A percentile compares a stretch with the other conserved stretches of the same genome.
phyloP scores from a whole-genome alignment of 1,140 invertebrate species.

The Magallana angulata region DNA sequence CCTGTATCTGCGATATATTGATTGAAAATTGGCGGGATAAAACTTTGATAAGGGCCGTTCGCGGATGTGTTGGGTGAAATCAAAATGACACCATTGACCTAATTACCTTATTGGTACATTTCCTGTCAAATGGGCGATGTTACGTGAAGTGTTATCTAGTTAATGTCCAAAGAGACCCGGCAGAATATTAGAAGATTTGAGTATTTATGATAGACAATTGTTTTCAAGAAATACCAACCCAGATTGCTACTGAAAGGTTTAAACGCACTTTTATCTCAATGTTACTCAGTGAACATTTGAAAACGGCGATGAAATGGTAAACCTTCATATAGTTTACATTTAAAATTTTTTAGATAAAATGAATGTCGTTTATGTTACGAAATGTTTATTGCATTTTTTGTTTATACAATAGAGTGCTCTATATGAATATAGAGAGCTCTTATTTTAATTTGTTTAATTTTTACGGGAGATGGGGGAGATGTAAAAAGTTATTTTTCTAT shows the following conservation, averaged over 20 bases:
- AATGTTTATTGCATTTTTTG: no score
- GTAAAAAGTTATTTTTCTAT: no score
- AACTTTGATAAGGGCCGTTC: neutral
- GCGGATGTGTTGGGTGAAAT: neutral
- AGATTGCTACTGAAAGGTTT: neutral
- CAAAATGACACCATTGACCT: neutral
- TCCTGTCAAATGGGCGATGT: neutral
- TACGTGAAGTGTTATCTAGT: slow-evolving; percentile 10
- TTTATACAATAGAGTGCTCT: no score
- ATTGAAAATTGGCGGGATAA: neutral
- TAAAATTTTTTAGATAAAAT: no score
- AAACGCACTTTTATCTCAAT: no score
- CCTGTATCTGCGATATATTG: slow-evolving; percentile 14
- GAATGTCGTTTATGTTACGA: no score
- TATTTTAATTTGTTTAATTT: no score
- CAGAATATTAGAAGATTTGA: neutral
- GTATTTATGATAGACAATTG: neutral
- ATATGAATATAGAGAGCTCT: no score
- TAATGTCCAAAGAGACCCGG: neutral
- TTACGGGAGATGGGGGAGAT: no score
- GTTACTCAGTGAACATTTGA: no score
- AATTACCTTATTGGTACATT: slow-evolving; percentile 20
- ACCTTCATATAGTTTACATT: no score
- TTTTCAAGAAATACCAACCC: neutral
- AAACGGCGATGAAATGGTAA: no score